Evolutionary conservation across 2,113 vertebrate species (phyloP), one percentile per base, ranked within the genome.

Genomic region (Nanorana parkeri): DNA sequence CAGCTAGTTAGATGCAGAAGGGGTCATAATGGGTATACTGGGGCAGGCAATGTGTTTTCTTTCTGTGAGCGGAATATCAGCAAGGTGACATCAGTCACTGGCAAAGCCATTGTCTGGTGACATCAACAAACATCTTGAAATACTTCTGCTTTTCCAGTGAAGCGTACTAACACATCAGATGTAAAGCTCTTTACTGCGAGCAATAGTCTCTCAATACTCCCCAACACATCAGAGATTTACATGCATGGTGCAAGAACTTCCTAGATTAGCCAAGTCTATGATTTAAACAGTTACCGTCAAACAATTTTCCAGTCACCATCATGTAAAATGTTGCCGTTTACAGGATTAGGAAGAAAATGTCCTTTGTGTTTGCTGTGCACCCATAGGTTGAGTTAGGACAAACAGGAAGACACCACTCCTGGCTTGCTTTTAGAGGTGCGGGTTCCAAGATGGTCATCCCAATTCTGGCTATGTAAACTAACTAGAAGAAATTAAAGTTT

Each of bases 91-190:
- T 60, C 26, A 69, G 51, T 60, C 52, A 68, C 4, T 80, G 77
- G 32, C 66, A 69, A 56, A 32, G 17, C 28, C 5, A 80, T 60
- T 69, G 66, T 32, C 17, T 16, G 19, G 52, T 63, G 78, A 80
- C 78, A 69, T 80, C 77, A 60, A 32, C 65, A 80, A 80, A 80
- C 78, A 69, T 69, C 55, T 67, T 60, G 65, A 68, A 68, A 79
- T 60, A 21, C 29, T 26, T 55, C 52, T 11, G 15, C n/a, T 51
- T 16, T 58, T 32, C 67, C 28, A 58, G 23, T 16, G 21, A 78
- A n/a, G 52, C 11, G 52, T 17, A n/a, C 20, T 21, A 66, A 78
- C 15, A 56, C 61, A 77, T 26, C 23, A 54, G n/a, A 51, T 65
- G 26, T 15, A 68, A 36, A 68, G 32, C 10, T 20, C 24, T 63